A percentile compares a stretch with the other conserved stretches of the same genome.
Conservation (phyloP, 1,140 invertebrate species). For the Asbolus verrucosus region DNA sequence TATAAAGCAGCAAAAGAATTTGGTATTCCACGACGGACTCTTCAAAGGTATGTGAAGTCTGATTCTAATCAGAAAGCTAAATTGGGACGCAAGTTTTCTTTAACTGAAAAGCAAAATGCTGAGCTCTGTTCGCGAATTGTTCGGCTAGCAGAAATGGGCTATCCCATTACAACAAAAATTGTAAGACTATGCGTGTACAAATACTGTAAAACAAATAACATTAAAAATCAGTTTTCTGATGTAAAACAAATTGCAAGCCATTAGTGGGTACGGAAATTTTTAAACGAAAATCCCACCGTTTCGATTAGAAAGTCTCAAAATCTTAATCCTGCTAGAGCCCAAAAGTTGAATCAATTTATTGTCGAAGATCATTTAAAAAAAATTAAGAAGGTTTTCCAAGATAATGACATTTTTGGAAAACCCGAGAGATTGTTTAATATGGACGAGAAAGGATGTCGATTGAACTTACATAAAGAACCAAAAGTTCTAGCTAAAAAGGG, state of each 20-base stretch:
- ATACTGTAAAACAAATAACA: slow-evolving; percentile 50
- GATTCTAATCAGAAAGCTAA: slow-evolving; percentile 48
- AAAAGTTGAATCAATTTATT: slow-evolving; percentile 59
- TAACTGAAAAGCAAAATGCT: slow-evolving; percentile 54
- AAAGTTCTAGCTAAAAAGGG: slow-evolving; percentile 62
- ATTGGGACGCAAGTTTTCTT: slow-evolving; percentile 54
- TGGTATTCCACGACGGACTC: slow-evolving; percentile 55
- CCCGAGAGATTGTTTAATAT: slow-evolving; percentile 62
- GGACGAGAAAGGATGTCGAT: slow-evolving; percentile 63
- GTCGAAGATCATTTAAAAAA: slow-evolving; percentile 58
- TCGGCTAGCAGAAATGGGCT: slow-evolving; percentile 54
- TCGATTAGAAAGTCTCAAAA: slow-evolving; percentile 54
- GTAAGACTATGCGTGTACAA: slow-evolving; percentile 51
- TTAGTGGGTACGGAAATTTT: slow-evolving; percentile 48
- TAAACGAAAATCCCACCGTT: slow-evolving; percentile 55
- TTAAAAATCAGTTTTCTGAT: slow-evolving; percentile 49
- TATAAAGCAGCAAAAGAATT: slow-evolving; percentile 54
- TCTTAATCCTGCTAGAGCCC: slow-evolving; percentile 59
- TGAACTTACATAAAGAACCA: slow-evolving; percentile 60
- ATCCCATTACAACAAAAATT: slow-evolving; percentile 56
- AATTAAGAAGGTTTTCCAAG: slow-evolving; percentile 47
- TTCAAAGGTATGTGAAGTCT: slow-evolving; percentile 52
- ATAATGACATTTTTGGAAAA: slow-evolving; percentile 53
- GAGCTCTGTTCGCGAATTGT: slow-evolving; percentile 55
- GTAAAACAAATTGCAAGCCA: slow-evolving; percentile 52